A percentile compares a stretch with the other conserved stretches of the same genome.
phyloP scores from a whole-genome alignment of 2,888 invertebrate genomes.

The Rhimphoctona megacephalus region DNA sequence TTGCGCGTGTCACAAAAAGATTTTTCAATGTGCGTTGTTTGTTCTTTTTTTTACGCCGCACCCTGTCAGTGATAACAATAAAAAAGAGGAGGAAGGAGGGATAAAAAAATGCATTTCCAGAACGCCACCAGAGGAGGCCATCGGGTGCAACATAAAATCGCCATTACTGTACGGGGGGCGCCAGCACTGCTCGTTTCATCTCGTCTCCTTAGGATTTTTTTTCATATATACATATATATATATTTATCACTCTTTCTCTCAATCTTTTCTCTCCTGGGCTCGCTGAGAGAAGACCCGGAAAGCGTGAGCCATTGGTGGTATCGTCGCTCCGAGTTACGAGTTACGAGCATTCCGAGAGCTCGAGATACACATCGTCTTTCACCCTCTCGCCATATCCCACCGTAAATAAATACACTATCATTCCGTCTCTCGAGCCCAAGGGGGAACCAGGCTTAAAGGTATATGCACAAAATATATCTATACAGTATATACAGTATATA shows the following conservation, averaged over 20 bases:
- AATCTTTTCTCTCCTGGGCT: constrained; percentile 48
- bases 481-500: neutral
- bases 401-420: constrained; percentile 78
- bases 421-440: constrained; percentile 72
- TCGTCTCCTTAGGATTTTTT: constrained; percentile 19
- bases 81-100: constrained; percentile 30
- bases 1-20: constrained; percentile 44
- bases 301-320: constrained; percentile 47
- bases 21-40: constrained; percentile 41
- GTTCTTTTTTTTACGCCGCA: constrained; percentile 12
- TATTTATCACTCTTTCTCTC: constrained; percentile 20
- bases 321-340: constrained; percentile 73
- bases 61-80: constrained; percentile 61
- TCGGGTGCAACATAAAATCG: constrained; percentile 78
- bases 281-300: constrained; percentile 30
- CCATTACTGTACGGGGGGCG: constrained; percentile 74
- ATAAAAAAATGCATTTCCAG: constrained; percentile 68
- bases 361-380: constrained; percentile 71
- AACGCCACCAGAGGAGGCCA: constrained; percentile 57
- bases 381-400: constrained; percentile 68
- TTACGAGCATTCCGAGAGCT: constrained; percentile 68
- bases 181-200: constrained; percentile 22
- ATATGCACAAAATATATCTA: neutral
- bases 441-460: constrained; percentile 31
- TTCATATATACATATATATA: neutral